phyloP scores from a whole-genome alignment of 2,888 invertebrate genomes.

The Operophtera brumata region DNA sequence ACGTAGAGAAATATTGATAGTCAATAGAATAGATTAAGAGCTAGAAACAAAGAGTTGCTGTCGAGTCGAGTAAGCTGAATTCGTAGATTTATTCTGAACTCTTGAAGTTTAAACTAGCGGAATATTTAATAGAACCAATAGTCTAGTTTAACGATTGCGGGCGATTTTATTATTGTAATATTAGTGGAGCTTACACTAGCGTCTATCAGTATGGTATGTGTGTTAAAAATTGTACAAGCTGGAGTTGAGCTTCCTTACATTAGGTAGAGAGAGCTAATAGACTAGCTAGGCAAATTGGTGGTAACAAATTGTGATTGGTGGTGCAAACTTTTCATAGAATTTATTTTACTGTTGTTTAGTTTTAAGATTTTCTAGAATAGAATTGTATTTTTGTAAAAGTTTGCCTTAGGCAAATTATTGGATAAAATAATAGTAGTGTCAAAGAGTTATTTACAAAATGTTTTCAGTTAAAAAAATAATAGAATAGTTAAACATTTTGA shows the following conservation, averaged over 20 bases:
- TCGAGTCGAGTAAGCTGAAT: constrained; percentile 47
- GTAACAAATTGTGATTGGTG: constrained; percentile 70
- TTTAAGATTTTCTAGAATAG: constrained; percentile 57
- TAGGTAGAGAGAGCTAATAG: constrained; percentile 57
- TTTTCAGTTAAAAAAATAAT: constrained; percentile 38
- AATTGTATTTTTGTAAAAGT: constrained; percentile 47
- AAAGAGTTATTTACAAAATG: constrained; percentile 37
- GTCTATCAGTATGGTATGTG: constrained; percentile 41
- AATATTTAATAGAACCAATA: constrained; percentile 61
- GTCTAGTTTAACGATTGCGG: constrained; percentile 55
- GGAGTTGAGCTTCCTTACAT: constrained; percentile 35
- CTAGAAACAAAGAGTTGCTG: constrained; percentile 51
- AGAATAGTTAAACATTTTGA: constrained; percentile 46
- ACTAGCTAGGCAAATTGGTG: constrained; percentile 55
- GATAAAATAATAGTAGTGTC: constrained; percentile 35
- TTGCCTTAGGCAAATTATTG: constrained; percentile 59
- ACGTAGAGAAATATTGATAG: constrained; percentile 56
- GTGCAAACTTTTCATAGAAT: constrained; percentile 69
- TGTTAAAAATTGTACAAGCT: constrained; percentile 34
- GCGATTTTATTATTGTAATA: constrained; percentile 62
- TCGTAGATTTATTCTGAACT: constrained; percentile 65
- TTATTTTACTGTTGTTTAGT: constrained; percentile 63
- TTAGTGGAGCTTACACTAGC: constrained; percentile 65
- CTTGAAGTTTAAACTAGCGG: constrained; percentile 56
- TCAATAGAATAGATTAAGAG: constrained; percentile 65